phyloP scores from a whole-genome alignment of 2,888 invertebrate genomes.

The Eristalinus aeneus region DNA sequence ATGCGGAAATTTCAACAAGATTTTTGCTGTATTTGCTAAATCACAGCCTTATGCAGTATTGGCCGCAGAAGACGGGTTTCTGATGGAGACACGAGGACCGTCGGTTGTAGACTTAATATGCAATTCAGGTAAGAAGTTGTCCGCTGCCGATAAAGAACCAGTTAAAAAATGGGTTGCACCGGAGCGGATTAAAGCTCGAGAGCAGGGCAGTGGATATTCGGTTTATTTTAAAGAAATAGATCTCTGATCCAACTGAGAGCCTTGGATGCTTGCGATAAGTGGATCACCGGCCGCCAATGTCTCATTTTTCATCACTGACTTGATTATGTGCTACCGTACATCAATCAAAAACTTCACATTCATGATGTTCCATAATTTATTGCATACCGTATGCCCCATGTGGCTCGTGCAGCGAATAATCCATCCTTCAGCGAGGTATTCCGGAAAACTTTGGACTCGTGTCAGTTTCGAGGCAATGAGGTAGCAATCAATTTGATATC shows the following conservation, averaged over 20 bases:
- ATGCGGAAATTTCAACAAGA: slow-evolving; percentile 46
- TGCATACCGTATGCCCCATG: background rate
- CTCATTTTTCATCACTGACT: background rate
- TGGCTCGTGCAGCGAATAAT: background rate
- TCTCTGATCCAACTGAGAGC: background rate
- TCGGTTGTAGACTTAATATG: background rate
- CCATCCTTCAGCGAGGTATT: background rate
- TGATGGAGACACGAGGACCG: background rate
- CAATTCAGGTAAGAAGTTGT: background rate
- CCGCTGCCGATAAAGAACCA: background rate
- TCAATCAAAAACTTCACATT: background rate
- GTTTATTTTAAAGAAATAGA: background rate
- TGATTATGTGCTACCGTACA: background rate
- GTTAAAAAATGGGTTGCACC: background rate
- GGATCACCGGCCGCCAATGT: background rate
- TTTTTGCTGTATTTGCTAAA: background rate
- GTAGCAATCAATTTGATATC: background rate
- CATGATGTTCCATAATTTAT: background rate
- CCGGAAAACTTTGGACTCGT: slow-evolving; percentile 18
- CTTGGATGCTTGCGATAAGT: background rate
- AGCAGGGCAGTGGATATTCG: background rate
- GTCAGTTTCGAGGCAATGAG: background rate
- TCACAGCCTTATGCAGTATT: background rate
- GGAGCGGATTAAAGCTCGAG: background rate
- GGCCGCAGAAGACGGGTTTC: background rate